Conservation (phyloP, 2,113 vertebrate genomes). For the Chionomys nivalis region DNA sequence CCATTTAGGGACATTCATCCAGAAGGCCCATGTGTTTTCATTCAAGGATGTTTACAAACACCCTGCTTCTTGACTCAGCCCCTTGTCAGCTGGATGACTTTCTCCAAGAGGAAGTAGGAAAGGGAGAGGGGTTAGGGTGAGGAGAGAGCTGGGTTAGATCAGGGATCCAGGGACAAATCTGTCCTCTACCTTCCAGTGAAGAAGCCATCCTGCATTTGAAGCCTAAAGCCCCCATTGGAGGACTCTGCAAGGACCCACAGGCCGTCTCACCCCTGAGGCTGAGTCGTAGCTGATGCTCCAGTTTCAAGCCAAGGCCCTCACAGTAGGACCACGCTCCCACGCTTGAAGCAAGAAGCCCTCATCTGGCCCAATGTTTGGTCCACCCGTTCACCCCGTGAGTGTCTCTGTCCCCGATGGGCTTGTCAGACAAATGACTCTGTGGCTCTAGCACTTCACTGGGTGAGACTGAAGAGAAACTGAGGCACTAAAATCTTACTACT, state of each 20-base stretch:
- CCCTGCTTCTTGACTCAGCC: constrained; percentile 25
- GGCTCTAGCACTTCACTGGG: not conserved
- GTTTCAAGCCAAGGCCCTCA: not conserved
- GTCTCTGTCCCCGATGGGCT: not conserved
- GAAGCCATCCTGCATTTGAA: not conserved
- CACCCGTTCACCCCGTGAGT: not conserved
- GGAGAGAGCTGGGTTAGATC: not conserved
- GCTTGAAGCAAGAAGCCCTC: not conserved
- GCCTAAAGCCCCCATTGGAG: not conserved
- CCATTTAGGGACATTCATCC: constrained; percentile 19
- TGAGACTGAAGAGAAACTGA: not conserved
- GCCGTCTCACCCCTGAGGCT: not conserved
- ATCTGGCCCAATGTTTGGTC: not conserved
- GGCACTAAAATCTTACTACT: not conserved
- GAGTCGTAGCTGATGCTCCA: not conserved
- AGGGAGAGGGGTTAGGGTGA: not conserved
- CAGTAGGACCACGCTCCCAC: too few relatives aligned
- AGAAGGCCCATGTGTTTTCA: not conserved
- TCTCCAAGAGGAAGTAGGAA: not conserved
- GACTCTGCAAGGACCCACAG: not conserved
- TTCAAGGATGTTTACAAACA: constrained; percentile 52
- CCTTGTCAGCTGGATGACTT: not conserved
- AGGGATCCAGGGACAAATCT: not conserved
- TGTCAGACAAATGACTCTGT: not conserved
- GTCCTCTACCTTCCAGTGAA: not conserved